phyloP scores from a whole-genome alignment of 1,140 invertebrate species.

The Plodia interpunctella region DNA sequence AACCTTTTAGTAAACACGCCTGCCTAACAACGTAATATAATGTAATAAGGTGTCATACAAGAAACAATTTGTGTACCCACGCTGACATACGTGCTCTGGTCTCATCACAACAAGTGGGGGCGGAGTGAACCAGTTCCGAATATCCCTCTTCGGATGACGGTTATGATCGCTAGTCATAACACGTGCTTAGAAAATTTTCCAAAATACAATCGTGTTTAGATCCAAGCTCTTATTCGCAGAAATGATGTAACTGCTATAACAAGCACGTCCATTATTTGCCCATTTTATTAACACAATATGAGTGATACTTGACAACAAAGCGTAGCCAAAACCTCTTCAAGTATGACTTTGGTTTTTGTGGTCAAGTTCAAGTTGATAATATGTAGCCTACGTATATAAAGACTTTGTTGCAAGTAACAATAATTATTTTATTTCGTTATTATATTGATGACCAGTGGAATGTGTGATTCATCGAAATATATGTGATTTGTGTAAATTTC shows the following conservation, averaged over 20 bases:
- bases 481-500: too few species aligned
- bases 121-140: conserved; percentile 30
- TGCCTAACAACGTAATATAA: neutral
- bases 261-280: conserved; percentile 46
- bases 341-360: conserved; percentile 53
- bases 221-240: conserved; percentile 24
- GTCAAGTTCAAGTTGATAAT: conserved; percentile 64
- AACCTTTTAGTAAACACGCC: conserved; percentile 24
- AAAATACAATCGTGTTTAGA: conserved; percentile 6
- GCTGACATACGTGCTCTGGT: conserved; percentile 26
- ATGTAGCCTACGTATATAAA: conserved; percentile 1
- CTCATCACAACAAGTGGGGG: conserved; percentile 25
- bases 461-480: too few species aligned
- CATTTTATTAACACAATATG: conserved; percentile 44
- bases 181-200: conserved; percentile 6
- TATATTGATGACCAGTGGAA: too few species aligned
- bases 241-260: conserved; percentile 54
- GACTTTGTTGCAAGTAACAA: neutral
- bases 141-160: conserved; percentile 19
- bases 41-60: conserved; percentile 25
- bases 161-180: neutral
- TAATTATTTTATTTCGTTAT: too few species aligned
- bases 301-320: conserved; percentile 37
- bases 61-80: conserved; percentile 27
- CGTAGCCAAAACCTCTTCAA: conserved; percentile 30